phyloP scores from a whole-genome alignment of 2,888 invertebrate species.

The Pimpla rufipes region DNA sequence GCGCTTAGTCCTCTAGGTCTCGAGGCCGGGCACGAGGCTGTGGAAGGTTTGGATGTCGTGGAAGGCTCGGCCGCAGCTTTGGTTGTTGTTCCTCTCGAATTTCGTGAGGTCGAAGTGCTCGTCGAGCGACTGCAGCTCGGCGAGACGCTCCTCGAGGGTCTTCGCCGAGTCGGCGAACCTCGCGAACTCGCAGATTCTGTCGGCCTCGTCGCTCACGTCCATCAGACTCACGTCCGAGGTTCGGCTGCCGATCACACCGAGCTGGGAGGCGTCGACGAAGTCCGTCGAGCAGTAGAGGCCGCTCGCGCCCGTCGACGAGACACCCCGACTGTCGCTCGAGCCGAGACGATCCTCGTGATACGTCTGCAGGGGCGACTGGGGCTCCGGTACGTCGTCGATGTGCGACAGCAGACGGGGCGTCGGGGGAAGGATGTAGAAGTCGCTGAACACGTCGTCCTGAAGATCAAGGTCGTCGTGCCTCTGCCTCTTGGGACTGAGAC shows the following conservation, averaged over 20 bases:
- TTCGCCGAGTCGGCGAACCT: conserved; percentile 80
- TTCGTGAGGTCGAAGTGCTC: conserved; percentile 81
- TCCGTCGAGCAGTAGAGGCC: conserved; percentile 63
- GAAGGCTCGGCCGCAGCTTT: conserved; percentile 82
- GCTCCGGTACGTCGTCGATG: conserved; percentile 86
- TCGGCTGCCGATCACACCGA: conserved; percentile 62
- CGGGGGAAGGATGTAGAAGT: conserved; percentile 89
- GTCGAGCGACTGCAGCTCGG: conserved; percentile 80
- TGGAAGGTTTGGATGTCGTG: conserved; percentile 84
- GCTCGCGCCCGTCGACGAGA: conserved; percentile 61
- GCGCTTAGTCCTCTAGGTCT: conserved; percentile 78
- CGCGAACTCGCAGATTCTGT: conserved; percentile 81
- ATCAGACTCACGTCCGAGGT: conserved; percentile 72
- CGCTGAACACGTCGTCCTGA: conserved; percentile 90
- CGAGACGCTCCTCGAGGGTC: conserved; percentile 80
- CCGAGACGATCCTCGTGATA: conserved; percentile 75
- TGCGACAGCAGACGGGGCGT: conserved; percentile 90
- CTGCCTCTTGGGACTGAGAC: conserved; percentile 78
- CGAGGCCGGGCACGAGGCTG: conserved; percentile 82
- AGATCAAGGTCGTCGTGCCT: conserved; percentile 88
- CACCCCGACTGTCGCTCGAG: conserved; percentile 57
- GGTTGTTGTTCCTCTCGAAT: conserved; percentile 82
- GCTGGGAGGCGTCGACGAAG: conserved; percentile 63
- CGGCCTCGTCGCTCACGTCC: conserved; percentile 80
- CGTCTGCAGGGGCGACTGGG: conserved; percentile 62